Conservation (phyloP, 2,888 invertebrate genomes). For the Pristionchus entomophagus region DNA sequence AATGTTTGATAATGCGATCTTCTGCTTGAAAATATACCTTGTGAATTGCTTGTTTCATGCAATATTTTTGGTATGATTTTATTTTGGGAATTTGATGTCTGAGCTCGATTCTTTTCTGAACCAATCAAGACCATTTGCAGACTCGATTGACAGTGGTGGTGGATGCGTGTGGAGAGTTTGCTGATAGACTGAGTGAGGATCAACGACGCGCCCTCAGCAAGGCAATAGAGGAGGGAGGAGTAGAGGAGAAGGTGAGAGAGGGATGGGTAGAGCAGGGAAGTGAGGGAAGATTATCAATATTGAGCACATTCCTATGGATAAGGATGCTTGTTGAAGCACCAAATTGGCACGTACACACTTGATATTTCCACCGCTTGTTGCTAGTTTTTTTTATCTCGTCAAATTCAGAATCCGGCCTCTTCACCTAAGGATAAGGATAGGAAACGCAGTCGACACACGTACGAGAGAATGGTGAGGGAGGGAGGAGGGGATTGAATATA, state of each 20-base stretch:
- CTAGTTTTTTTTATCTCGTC: not conserved
- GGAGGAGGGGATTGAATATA: too few species aligned
- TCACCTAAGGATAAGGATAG: not conserved
- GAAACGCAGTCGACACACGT: not conserved
- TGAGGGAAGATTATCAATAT: not conserved
- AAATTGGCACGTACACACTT: not conserved
- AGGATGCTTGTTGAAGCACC: not conserved
- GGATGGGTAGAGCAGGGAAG: not conserved
- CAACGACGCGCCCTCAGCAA: not conserved
- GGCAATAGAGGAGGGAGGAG: not conserved
- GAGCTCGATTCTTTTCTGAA: not conserved
- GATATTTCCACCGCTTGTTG: too few species aligned
- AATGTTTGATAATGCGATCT: too few species aligned
- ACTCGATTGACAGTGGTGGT: slow-evolving; percentile 39
- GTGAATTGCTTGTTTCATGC: too few species aligned
- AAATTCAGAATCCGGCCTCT: not conserved
- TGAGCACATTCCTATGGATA: not conserved
- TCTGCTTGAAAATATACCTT: too few species aligned
- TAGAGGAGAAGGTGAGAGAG: not conserved
- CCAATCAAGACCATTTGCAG: not conserved
- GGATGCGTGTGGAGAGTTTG: slow-evolving; percentile 14
- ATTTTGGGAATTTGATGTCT: too few species aligned
- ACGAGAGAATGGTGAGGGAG: not conserved
- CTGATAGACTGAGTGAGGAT: not conserved
- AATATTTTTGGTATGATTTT: too few species aligned